Base-by-base conservation (phyloP, 2,888 invertebrate species). In the Podabrus alpinus region DNA sequence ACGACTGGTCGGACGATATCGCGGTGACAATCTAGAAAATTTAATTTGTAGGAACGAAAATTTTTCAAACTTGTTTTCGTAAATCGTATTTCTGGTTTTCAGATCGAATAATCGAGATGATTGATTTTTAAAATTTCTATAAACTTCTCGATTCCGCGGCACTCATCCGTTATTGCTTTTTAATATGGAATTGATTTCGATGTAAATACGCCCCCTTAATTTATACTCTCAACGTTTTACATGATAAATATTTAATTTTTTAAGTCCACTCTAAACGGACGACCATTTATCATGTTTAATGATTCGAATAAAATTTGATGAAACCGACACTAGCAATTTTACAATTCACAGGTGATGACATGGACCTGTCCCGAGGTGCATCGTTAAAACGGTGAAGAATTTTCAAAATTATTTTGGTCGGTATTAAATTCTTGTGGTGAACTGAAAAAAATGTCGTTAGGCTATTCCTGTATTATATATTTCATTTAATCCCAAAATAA, bases 401-500 rank as follows among this genome's bases (percentile, higher is more conserved):
- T 19, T 62, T 62, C 1, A 16, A 62, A 62, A 17, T 19, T 19
- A 19, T 62, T 19, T 62, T 13, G 62, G 62, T 62, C 19, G 62
- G 62, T 62, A 62, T 67, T 19, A 16, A 25, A 29, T 67, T 67
- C 24, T 67, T 29, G 66, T 25, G 29, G 15, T 29, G 15, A 25
- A 24, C 10, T n/a, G n/a, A 29, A 67, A 45, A n/a, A 70, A 69
- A 29, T 64, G 69, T 29, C 62, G 69, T 60, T 60, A 69, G 60
- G 24, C 60, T 21, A 59, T 21, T 70, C 61, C n/a, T 24, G 15
- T 61, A 25, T 24, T 59, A 25, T 67, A 45, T 61, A 15, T 69
- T 69, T 69, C 24, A 15, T 73, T 69, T 61, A 69, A 69, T 69
- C 66, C 73, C 24, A 15, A 73, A 73, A 69, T 69, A 73, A 69